Evolutionary conservation across 1,140 invertebrate species (phyloP).

Genomic region (Arctopsyche grandis): DNA sequence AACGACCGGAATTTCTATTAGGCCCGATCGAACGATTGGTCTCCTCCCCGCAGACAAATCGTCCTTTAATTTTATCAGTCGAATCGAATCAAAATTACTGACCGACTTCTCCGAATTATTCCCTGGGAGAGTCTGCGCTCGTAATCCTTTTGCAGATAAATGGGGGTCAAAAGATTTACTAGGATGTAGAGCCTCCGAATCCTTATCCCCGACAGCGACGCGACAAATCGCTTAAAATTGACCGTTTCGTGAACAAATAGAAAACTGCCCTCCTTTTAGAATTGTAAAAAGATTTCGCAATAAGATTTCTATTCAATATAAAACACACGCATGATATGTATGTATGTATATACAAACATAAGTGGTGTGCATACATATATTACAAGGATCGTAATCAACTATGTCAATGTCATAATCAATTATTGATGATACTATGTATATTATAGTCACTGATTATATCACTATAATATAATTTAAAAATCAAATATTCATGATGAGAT

Average conservation of each 20-base stretch:
- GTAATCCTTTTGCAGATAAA: constrained; percentile 42
- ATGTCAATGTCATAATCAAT: no score
- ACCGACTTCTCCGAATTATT: constrained; percentile 1
- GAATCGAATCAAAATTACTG: constrained; percentile 42
- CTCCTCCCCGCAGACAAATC: background rate
- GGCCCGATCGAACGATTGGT: background rate
- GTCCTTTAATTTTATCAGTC: constrained; percentile 34
- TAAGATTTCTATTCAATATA: no score
- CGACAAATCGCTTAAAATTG: constrained; percentile 34
- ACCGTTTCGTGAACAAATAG: constrained; percentile 22
- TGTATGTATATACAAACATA: no score
- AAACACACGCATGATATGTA: no score
- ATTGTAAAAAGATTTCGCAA: no score
- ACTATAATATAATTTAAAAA: no score
- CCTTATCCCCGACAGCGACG: background rate
- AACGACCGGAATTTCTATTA: constrained; percentile 21
- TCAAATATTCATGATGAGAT: no score
- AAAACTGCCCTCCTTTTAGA: background rate
- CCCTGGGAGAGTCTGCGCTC: constrained; percentile 1
- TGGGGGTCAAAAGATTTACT: constrained; percentile 43
- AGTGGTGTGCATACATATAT: no score
- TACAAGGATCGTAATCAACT: no score
- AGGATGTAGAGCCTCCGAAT: background rate
- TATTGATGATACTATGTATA: no score
- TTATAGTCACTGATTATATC: no score